Conservation (phyloP, 2,888 invertebrate species). For the Carterocephalus palaemon region DNA sequence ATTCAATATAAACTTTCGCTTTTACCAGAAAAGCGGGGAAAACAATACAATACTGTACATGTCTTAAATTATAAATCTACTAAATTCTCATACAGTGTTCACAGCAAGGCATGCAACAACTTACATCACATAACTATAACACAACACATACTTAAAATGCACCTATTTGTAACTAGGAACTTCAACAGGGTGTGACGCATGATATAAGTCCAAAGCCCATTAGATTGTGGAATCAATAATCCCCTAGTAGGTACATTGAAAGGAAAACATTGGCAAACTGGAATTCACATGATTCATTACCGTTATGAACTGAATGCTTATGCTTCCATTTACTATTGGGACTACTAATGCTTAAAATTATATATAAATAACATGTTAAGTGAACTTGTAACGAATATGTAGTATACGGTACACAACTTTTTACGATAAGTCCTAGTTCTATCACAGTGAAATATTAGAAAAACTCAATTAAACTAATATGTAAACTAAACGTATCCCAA, state of each 20-base stretch:
- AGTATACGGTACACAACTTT: conserved; percentile 28
- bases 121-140: conserved; percentile 24
- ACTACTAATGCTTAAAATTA: conserved; percentile 14
- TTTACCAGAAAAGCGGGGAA: conserved; percentile 17
- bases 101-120: conserved; percentile 26
- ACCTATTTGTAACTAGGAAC: conserved; percentile 71
- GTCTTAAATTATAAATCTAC: conserved; percentile 16
- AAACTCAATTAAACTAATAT: conserved; percentile 37
- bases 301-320: conserved; percentile 5
- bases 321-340: conserved; percentile 1
- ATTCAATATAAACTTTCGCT: conserved; percentile 10
- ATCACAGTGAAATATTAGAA: conserved; percentile 76
- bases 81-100: conserved; percentile 13
- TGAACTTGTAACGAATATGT: conserved; percentile 18
- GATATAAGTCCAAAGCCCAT: conserved; percentile 17
- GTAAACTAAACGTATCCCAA: conserved; percentile 30
- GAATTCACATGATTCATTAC: conserved; percentile 6
- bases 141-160: conserved; percentile 60
- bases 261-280: conserved; percentile 15
- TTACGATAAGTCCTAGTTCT: conserved; percentile 61
- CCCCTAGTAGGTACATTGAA: conserved; percentile 19
- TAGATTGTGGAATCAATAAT: conserved; percentile 8
- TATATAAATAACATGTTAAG: conserved; percentile 18
- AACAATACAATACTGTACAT: conserved; percentile 18
- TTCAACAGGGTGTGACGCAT: conserved; percentile 44